Evolutionary conservation across 2,797 vertebrate species (phyloP).

Genomic region (Sebastes matsubarae): DNA sequence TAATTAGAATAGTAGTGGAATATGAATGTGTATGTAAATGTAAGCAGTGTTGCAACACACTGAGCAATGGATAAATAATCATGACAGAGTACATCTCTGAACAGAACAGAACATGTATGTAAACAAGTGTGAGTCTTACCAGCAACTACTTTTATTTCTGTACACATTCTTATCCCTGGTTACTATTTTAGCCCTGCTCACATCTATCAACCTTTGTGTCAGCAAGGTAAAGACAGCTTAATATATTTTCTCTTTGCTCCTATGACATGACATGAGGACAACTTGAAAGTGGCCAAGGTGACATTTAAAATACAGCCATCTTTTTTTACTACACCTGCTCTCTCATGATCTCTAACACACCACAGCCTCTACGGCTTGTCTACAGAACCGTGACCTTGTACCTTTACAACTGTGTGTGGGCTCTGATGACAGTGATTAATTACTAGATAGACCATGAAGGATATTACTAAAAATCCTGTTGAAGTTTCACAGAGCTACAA

Average conservation of each 20-base stretch:
- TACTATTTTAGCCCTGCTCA: neutral
- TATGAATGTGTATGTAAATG: too few species aligned
- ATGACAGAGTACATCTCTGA: too few species aligned
- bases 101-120: too few species aligned
- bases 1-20: too few species aligned
- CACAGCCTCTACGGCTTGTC: neutral
- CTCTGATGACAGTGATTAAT: neutral
- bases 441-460: neutral
- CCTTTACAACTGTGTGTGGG: neutral
- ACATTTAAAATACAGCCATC: neutral
- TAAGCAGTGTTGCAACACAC: too few species aligned
- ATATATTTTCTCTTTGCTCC: neutral
- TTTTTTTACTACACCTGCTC: neutral
- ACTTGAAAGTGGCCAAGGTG: neutral
- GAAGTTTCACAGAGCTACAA: too few species aligned
- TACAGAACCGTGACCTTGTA: neutral
- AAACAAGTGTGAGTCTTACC: neutral
- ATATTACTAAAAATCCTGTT: neutral
- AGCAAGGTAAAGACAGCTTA: neutral
- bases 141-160: neutral
- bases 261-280: neutral
- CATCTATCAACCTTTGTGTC: neutral
- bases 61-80: too few species aligned
- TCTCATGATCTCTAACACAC: neutral
- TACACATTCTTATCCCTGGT: neutral